These are phyloP conservation scores for Cyclophora albipunctata DNA, from an alignment of 2,888 invertebrate genomes.

Conservation along the genomic window DNA sequence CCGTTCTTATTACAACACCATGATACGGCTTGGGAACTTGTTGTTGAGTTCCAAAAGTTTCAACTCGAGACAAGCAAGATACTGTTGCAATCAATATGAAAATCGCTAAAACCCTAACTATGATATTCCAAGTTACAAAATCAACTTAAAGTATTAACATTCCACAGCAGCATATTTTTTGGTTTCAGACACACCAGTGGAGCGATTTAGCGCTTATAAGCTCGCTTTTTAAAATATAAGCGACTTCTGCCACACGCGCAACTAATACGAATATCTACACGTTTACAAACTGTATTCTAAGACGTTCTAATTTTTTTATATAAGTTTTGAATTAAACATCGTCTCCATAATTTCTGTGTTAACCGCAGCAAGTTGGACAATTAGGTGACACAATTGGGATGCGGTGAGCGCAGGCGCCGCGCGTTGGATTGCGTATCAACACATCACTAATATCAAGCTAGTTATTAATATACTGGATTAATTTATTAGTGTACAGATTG, in stretches of 20 bases:
- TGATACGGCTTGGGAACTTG: no score
- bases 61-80: no score
- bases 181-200: no score
- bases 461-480: not conserved
- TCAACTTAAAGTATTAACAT: no score
- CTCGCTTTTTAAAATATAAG: not conserved
- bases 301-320: no score
- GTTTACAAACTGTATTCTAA: not conserved
- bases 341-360: constrained; percentile 21
- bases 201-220: not conserved
- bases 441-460: constrained; percentile 20
- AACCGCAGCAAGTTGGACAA: constrained; percentile 34
- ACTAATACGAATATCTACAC: not conserved
- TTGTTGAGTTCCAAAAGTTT: no score
- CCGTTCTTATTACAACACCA: no score
- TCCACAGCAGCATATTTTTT: no score
- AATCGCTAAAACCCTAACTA: no score
- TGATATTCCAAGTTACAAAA: no score
- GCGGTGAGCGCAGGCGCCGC: constrained; percentile 34
- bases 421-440: constrained; percentile 13
- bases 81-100: no score
- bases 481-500: constrained; percentile 2
- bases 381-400: constrained; percentile 50
- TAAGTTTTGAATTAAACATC: not conserved
- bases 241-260: not conserved